phyloP scores from a whole-genome alignment of 2,113 vertebrate genomes.

The Pandion haliaetus region DNA sequence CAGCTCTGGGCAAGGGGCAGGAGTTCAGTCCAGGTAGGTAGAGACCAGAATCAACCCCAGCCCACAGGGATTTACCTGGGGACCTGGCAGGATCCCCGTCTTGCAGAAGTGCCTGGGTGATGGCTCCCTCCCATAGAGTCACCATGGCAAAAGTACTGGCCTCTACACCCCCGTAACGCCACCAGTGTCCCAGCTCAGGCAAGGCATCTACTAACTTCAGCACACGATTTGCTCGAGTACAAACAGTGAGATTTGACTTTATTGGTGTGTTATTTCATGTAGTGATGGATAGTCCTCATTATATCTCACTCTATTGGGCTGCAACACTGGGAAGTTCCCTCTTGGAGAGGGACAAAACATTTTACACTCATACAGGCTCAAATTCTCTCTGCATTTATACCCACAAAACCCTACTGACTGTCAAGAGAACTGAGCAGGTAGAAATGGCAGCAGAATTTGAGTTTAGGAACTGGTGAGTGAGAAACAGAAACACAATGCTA shows the following conservation, averaged over 20 bases:
- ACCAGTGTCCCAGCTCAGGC: neutral
- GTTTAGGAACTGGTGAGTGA: neutral
- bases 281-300: neutral
- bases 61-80: neutral
- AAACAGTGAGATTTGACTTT: neutral
- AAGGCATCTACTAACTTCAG: neutral
- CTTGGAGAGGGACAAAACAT: neutral
- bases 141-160: neutral
- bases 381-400: conserved; percentile 29
- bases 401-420: neutral
- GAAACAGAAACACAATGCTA: neutral
- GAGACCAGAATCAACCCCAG: neutral
- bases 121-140: neutral
- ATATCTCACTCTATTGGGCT: neutral
- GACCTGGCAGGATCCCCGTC: neutral
- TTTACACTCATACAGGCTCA: neutral
- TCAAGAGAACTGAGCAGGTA: neutral
- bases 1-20: neutral
- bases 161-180: accelerated
- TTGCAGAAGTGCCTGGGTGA: neutral
- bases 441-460: conserved; percentile 38
- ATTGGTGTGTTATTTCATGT: neutral
- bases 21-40: neutral
- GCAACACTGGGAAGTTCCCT: neutral
- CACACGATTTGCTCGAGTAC: neutral